A percentile compares a stretch with the other conserved stretches of the same genome.
phyloP scores from a whole-genome alignment of 2,888 invertebrate species.

The Hypselothyrea guttata region DNA sequence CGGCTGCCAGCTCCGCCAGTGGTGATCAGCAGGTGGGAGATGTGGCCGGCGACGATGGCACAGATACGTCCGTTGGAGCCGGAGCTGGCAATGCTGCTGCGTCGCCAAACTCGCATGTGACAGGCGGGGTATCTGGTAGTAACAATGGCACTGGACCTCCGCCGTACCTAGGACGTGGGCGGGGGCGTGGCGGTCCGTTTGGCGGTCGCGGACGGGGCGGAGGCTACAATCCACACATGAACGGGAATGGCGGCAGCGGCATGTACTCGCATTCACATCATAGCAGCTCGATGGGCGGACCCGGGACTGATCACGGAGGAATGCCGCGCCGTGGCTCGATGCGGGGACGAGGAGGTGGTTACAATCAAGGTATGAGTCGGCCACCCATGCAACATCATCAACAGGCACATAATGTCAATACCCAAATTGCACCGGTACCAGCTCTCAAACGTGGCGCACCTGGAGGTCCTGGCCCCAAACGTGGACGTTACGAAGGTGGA shows the following conservation, averaged over 20 bases:
- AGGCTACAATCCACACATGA: slow-evolving; percentile 79
- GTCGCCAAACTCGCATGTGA: slow-evolving; percentile 47
- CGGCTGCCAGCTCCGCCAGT: slow-evolving; percentile 53
- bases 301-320: slow-evolving; percentile 69
- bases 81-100: slow-evolving; percentile 26
- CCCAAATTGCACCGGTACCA: slow-evolving; percentile 81
- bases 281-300: slow-evolving; percentile 58
- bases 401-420: slow-evolving; percentile 80
- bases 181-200: slow-evolving; percentile 79
- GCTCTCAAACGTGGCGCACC: slow-evolving; percentile 82
- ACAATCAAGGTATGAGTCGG: slow-evolving; percentile 79
- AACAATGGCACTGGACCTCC: slow-evolving; percentile 53
- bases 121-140: slow-evolving; percentile 42
- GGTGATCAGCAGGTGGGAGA: slow-evolving; percentile 40
- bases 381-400: slow-evolving; percentile 78
- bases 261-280: slow-evolving; percentile 72
- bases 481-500: slow-evolving; percentile 82
- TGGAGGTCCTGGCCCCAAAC: slow-evolving; percentile 81
- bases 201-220: slow-evolving; percentile 75
- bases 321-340: slow-evolving; percentile 80
- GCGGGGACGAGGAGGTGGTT: slow-evolving; percentile 80
- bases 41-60: slow-evolving; percentile 40
- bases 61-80: slow-evolving; percentile 35
- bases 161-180: slow-evolving; percentile 71
- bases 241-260: slow-evolving; percentile 65